Evolutionary conservation across 2,113 vertebrate genomes (phyloP).

Genomic region (Psittacus erithacus): DNA sequence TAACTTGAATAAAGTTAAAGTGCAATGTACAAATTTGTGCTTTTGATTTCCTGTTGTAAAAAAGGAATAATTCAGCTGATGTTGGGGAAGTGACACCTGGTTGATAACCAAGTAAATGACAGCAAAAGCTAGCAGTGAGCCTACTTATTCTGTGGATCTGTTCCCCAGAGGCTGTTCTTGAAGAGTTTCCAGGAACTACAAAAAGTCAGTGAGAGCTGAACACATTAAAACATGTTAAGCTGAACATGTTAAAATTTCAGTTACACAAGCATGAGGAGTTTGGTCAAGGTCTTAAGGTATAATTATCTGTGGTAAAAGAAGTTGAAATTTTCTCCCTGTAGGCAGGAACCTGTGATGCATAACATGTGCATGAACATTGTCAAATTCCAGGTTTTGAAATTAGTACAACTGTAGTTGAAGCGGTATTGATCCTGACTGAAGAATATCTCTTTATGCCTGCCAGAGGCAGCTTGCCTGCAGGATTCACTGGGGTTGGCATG

Average conservation of each 20-base stretch:
- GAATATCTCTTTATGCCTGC: neutral
- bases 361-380: neutral
- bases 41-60: neutral
- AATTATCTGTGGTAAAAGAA: neutral
- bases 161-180: neutral
- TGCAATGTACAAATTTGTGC: neutral
- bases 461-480: neutral
- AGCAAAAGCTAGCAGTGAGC: neutral
- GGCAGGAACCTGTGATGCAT: neutral
- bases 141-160: neutral
- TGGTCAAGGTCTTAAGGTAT: neutral
- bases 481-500: neutral
- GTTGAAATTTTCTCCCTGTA: neutral
- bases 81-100: neutral
- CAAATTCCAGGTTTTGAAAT: neutral
- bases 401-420: neutral
- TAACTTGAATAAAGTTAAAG: neutral
- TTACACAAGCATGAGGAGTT: neutral
- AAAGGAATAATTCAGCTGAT: neutral
- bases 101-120: neutral
- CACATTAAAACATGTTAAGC: neutral
- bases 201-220: neutral
- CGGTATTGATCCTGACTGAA: slow-evolving; percentile 26
- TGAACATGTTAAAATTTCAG: neutral
- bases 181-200: neutral